Evolutionary conservation across 2,797 vertebrate species (phyloP).

Genomic region (Thamnophis elegans): DNA sequence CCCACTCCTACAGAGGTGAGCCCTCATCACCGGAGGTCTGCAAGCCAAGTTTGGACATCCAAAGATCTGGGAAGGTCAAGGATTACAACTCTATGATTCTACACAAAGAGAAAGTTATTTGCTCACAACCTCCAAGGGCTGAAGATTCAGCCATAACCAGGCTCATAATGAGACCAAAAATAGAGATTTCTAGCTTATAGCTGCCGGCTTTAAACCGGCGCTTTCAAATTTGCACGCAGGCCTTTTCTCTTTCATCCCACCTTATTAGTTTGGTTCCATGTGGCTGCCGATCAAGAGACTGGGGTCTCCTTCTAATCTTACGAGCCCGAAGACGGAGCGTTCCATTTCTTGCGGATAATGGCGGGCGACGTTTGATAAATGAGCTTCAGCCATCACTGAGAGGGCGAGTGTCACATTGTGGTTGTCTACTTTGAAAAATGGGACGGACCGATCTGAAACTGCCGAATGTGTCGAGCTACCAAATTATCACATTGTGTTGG

Average conservation of each 20-base stretch:
- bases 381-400: background rate
- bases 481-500: background rate
- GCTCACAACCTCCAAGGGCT: background rate
- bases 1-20: background rate
- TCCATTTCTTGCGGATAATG: background rate
- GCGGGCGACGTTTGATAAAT: background rate
- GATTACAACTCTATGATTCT: background rate
- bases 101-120: background rate
- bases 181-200: background rate
- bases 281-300: no score
- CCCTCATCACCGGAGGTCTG: background rate
- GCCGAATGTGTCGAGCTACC: background rate
- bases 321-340: background rate
- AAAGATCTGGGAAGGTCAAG: background rate
- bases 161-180: background rate
- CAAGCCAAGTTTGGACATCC: background rate
- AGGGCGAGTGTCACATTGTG: background rate
- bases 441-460: background rate
- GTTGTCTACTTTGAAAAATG: background rate
- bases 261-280: background rate
- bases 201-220: background rate
- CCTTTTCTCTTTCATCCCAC: background rate
- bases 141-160: background rate
- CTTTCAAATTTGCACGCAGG: background rate
- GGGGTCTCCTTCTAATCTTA: background rate